Evolutionary conservation across 2,888 invertebrate species (phyloP).

Genomic region (Himalopsyche kuldschensis): DNA sequence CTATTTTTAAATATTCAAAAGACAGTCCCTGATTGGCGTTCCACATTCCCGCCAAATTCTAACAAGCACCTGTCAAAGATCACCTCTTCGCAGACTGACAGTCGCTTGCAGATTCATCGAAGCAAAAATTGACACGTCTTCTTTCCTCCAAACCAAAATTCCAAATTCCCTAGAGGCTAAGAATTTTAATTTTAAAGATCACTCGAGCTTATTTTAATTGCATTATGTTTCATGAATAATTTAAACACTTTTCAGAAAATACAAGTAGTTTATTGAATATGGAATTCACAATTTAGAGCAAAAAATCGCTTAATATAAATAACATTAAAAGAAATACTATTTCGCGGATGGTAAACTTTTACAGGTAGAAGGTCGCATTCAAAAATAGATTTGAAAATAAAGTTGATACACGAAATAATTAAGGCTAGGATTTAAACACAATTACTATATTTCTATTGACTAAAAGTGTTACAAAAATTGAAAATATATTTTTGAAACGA

Average conservation of each 20-base stretch:
- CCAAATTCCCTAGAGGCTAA: neutral
- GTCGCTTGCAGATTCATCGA: neutral
- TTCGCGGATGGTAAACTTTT: too few species aligned
- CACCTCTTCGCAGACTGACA: conserved; percentile 1
- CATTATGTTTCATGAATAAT: conserved; percentile 2
- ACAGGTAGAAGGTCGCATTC: too few species aligned
- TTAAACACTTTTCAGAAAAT: too few species aligned
- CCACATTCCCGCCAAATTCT: conserved; percentile 2
- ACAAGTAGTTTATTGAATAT: too few species aligned
- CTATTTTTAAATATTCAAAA: conserved; percentile 18
- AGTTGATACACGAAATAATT: too few species aligned
- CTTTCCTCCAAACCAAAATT: neutral
- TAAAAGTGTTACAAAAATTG: too few species aligned
- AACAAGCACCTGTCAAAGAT: conserved; percentile 4
- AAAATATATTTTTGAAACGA: neutral
- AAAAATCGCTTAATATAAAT: too few species aligned
- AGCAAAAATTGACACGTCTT: neutral
- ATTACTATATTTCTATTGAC: too few species aligned
- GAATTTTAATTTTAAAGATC: conserved; percentile 23
- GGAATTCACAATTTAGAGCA: too few species aligned
- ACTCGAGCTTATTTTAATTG: neutral
- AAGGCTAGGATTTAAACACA: too few species aligned
- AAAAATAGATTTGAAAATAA: too few species aligned
- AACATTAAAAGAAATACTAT: too few species aligned
- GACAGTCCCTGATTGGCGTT: neutral